These are phyloP conservation scores for Ceyx melanurus DNA, from an alignment of 2,113 vertebrate species.

Conservation along the genomic window DNA sequence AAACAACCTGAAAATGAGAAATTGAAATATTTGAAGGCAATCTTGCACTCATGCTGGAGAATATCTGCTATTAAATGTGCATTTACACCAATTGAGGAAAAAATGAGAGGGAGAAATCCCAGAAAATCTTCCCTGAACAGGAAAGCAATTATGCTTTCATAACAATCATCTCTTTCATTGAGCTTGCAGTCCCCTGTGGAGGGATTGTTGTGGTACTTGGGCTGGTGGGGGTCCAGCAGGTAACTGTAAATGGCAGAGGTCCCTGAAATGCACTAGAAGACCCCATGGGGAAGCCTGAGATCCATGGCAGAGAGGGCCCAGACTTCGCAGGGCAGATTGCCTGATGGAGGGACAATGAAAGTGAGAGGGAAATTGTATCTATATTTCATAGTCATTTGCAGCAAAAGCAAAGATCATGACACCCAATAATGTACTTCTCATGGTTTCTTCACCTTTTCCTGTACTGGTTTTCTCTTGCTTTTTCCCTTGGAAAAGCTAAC, in stretches of 20 bases:
- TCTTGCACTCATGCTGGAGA: background rate
- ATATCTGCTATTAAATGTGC: background rate
- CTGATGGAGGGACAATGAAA: background rate
- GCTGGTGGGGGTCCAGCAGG: rapidly evolving
- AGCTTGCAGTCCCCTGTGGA: background rate
- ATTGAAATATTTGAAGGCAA: background rate
- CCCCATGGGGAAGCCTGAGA: background rate
- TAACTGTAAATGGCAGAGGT: background rate
- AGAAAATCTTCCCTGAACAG: background rate
- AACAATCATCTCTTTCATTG: background rate
- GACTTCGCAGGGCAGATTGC: background rate
- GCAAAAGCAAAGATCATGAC: background rate
- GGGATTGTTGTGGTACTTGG: background rate
- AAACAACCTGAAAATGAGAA: background rate
- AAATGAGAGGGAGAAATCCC: background rate
- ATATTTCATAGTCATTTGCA: background rate
- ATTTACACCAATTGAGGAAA: background rate
- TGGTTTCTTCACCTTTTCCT: background rate
- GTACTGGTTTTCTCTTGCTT: background rate
- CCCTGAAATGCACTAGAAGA: rapidly evolving
- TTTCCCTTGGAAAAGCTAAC: background rate
- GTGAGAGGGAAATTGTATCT: background rate
- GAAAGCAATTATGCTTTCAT: background rate
- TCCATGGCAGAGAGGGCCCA: rapidly evolving
- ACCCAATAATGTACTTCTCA: background rate